Evolutionary conservation across 2,113 vertebrate genomes (phyloP).

Genomic region (Coturnix japonica): DNA sequence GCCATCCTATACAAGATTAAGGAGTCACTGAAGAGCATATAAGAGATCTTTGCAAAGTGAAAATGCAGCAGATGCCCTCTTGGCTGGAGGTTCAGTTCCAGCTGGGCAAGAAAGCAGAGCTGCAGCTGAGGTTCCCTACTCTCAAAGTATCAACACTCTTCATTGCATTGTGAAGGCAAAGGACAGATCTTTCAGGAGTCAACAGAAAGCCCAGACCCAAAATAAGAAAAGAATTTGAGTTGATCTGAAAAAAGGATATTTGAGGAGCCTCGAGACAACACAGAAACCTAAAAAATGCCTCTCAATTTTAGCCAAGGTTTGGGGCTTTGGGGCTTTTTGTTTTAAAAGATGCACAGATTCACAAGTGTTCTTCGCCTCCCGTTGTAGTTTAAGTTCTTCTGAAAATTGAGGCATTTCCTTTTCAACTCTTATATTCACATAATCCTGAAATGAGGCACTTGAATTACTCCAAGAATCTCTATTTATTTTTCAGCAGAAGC

Average conservation of each 20-base stretch:
- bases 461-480: not conserved
- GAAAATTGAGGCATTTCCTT: not conserved
- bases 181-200: not conserved
- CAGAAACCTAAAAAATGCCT: not conserved
- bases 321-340: not conserved
- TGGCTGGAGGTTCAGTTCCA: not conserved
- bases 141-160: too few species aligned
- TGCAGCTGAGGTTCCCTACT: not conserved
- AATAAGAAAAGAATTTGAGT: not conserved
- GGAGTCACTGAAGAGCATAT: not conserved
- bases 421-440: not conserved
- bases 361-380: not conserved
- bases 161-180: accelerated
- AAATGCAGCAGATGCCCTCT: not conserved
- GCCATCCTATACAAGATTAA: not conserved
- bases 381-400: not conserved
- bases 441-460: not conserved
- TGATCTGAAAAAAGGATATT: not conserved
- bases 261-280: not conserved
- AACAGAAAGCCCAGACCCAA: not conserved
- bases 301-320: not conserved
- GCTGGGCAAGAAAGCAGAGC: not conserved
- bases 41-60: not conserved
- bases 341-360: not conserved
- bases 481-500: not conserved